A percentile compares a stretch with the other conserved stretches of the same genome.
These are phyloP conservation scores for Platorchestia sp. DNA, from an alignment of 1,140 invertebrate species.

Conservation along the genomic window DNA sequence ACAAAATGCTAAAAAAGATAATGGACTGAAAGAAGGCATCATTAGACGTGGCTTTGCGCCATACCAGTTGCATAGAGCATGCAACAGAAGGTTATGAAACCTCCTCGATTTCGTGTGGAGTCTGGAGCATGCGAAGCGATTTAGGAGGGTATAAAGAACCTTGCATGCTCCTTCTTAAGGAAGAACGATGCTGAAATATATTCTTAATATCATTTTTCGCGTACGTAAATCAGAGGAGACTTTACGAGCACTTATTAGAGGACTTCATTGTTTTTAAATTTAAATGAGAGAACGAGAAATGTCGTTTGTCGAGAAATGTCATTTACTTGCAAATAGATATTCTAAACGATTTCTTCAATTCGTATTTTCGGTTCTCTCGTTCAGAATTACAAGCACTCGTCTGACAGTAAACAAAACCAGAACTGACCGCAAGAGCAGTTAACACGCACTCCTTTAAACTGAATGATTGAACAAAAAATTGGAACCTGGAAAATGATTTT, in stretches of 20 bases:
- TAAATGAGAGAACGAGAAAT: too few species aligned
- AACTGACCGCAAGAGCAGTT: neutral
- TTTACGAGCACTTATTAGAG: neutral
- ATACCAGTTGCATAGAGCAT: neutral
- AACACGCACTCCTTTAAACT: neutral
- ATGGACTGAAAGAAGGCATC: neutral
- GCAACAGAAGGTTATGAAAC: neutral
- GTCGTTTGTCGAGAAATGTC: too few species aligned
- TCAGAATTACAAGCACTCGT: too few species aligned
- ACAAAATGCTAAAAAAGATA: neutral
- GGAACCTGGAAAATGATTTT: neutral
- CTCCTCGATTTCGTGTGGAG: neutral
- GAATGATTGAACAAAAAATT: neutral
- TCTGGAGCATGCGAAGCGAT: neutral
- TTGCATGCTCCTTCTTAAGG: neutral
- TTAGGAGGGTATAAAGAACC: neutral
- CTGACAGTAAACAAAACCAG: neutral
- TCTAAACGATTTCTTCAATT: too few species aligned
- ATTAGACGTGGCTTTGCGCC: neutral
- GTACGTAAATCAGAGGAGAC: neutral
- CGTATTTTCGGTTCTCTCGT: too few species aligned
- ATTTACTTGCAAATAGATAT: too few species aligned
- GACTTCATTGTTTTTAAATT: neutral
- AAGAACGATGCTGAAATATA: neutral
- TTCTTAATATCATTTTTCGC: neutral